Evolutionary conservation across 2,888 invertebrate species (phyloP), one percentile per base, ranked within the genome.

Genomic region (Ptychoptera contaminata): DNA sequence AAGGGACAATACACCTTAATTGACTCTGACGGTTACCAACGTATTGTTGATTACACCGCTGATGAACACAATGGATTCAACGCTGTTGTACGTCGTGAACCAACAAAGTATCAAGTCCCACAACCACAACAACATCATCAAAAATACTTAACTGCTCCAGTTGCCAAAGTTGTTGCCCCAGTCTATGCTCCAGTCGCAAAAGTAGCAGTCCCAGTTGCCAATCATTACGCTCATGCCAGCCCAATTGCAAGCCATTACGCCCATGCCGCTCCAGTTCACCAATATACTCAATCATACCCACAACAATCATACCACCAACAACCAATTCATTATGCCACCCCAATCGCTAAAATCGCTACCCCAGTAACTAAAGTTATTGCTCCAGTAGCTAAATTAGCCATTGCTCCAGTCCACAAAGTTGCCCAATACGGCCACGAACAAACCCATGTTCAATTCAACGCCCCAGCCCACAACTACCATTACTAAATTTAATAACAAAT

Each of bases 51-150:
- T 16, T 72, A 72, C 57, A 63, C 63, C 45, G 68, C 72, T 23
- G 71, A 71, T 53, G 59, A 65, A n/a, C 66, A 67, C 51, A 66
- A 58, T 48, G 72, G 72, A 45, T 72, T 72, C 59, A 69, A 71
- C 53, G 72, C 72, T 4, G 55, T 70, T 35, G 72, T 72, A 2
- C 63, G 62, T 47, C 68, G 67, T 35, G 68, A 70, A 52, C 67
- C 68, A n/a, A 64, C 65, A 2, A 51, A 58, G 43, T 60, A 60
- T 36, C 61, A 61, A 48, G 59, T 63, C 47, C 31, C 40, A 31
- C 12, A 7, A 31, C 52, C 35, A 30, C n/a, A 43, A 50, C 42
- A 23, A 29, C 36, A 44, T 47, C 42, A 8, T 43, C 15, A 41
- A 43, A 43, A 36, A 46, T 34, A 23, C 42, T 40, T 29, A 15